These are phyloP conservation scores for Sebastes baramenuke DNA, from an alignment of 2,797 vertebrate genomes.

Conservation along the genomic window DNA sequence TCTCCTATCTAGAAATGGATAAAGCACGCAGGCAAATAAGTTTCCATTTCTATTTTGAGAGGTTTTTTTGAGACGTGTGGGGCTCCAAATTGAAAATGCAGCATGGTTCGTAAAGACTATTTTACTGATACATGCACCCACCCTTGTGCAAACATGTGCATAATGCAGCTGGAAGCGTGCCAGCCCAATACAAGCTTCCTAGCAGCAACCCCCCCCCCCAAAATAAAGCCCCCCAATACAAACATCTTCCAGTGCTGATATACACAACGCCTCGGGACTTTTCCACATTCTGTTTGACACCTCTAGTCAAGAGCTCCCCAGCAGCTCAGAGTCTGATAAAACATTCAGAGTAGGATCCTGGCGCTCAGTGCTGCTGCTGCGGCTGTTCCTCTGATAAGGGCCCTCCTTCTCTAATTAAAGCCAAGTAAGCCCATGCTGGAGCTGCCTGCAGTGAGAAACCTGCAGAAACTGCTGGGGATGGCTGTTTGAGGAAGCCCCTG, in stretches of 20 bases:
- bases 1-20: not conserved
- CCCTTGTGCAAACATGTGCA: constrained; percentile 14
- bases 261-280: constrained; percentile 52
- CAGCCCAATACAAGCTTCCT: constrained; percentile 2
- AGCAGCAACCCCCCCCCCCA: too few relatives aligned
- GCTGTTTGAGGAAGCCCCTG: constrained; percentile 67
- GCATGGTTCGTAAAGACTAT: not conserved
- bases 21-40: constrained; percentile 1
- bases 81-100: constrained; percentile 20
- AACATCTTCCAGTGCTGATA: constrained; percentile 48
- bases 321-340: constrained; percentile 81
- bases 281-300: constrained; percentile 86
- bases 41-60: constrained; percentile 27
- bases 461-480: constrained; percentile 46
- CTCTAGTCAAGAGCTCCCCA: constrained; percentile 72
- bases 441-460: constrained; percentile 58
- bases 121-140: constrained; percentile 11
- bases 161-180: constrained; percentile 19
- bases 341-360: constrained; percentile 86
- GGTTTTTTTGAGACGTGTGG: not conserved
- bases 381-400: constrained; percentile 62
- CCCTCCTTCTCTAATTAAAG: constrained; percentile 68
- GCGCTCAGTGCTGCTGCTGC: constrained; percentile 44
- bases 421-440: constrained; percentile 49
- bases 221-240: constrained; percentile 46